These are phyloP conservation scores for Drosophila chauvacae DNA, from an alignment of 1,140 invertebrate genomes.

Conservation along the genomic window DNA sequence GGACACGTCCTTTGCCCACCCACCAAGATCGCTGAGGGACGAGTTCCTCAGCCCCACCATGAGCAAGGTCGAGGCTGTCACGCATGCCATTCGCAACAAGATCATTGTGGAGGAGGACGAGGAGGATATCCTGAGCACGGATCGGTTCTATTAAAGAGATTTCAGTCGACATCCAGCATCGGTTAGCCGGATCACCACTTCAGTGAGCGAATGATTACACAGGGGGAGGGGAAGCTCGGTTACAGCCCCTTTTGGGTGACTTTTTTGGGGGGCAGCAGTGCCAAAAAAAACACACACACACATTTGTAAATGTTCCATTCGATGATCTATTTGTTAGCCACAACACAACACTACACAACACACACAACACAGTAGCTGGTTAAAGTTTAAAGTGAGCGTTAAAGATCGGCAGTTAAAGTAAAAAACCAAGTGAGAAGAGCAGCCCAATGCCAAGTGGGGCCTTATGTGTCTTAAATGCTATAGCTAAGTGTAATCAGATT, in stretches of 20 bases:
- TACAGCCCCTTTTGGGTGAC: conserved; percentile 14
- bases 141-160: conserved; percentile 84
- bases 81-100: conserved; percentile 80
- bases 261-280: conserved; percentile 49
- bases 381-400: conserved; percentile 36
- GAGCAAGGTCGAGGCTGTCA: conserved; percentile 71
- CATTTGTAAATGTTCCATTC: conserved; percentile 75
- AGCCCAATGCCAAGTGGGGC: conserved; percentile 82
- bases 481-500: conserved; percentile 80
- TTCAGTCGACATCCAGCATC: conserved; percentile 58
- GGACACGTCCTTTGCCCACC: conserved; percentile 62
- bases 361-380: conserved; percentile 19
- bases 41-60: conserved; percentile 58
- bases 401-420: conserved; percentile 29
- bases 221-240: not conserved
- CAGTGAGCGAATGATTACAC: not conserved
- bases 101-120: conserved; percentile 82
- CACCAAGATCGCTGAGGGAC: conserved; percentile 34
- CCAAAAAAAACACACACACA: conserved; percentile 52
- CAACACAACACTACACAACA: conserved; percentile 30
- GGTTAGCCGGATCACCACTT: conserved; percentile 16
- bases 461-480: conserved; percentile 84
- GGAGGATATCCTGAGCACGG: conserved; percentile 76
- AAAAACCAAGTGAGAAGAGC: conserved; percentile 20
- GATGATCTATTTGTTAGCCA: conserved; percentile 32